These are phyloP conservation scores for Salminus brasiliensis DNA, from an alignment of 2,113 vertebrate species.

Conservation along the genomic window DNA sequence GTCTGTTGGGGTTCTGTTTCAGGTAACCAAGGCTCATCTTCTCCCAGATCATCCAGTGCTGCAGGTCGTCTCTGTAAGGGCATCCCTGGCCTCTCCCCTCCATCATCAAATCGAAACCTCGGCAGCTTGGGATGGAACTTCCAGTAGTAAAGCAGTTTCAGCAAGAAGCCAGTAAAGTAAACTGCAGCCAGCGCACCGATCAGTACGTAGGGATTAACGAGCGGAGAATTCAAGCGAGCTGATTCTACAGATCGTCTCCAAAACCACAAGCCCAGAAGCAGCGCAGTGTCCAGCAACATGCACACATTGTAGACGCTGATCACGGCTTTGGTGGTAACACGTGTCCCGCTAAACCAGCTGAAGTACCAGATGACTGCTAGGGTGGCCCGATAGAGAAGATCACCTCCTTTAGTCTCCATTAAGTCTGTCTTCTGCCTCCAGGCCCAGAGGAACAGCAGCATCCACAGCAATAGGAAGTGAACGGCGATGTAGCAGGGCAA, in stretches of 20 bases:
- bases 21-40: no score
- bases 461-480: slow-evolving; percentile 84
- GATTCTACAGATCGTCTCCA: slow-evolving; percentile 54
- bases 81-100: no score
- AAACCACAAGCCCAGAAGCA: slow-evolving; percentile 76
- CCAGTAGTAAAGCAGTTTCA: slow-evolving; percentile 63
- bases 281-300: slow-evolving; percentile 72
- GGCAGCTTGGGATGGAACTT: slow-evolving; percentile 63
- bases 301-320: slow-evolving; percentile 77
- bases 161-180: slow-evolving; percentile 46
- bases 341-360: slow-evolving; percentile 81
- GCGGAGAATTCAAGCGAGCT: fast-evolving
- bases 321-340: slow-evolving; percentile 67
- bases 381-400: slow-evolving; percentile 77
- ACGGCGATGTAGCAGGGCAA: slow-evolving; percentile 71
- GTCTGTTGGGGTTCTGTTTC: no score
- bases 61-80: no score
- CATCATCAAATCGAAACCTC: no score
- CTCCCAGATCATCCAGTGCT: no score
- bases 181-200: fast-evolving
- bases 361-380: slow-evolving; percentile 84
- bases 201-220: fast-evolving
- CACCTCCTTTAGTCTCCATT: slow-evolving; percentile 65
- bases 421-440: slow-evolving; percentile 62
- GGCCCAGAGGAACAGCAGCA: slow-evolving; percentile 81